phyloP scores from a whole-genome alignment of 37 sponge, comb jelly and placozoan genomes.

The Cliona cf. orientalis region DNA sequence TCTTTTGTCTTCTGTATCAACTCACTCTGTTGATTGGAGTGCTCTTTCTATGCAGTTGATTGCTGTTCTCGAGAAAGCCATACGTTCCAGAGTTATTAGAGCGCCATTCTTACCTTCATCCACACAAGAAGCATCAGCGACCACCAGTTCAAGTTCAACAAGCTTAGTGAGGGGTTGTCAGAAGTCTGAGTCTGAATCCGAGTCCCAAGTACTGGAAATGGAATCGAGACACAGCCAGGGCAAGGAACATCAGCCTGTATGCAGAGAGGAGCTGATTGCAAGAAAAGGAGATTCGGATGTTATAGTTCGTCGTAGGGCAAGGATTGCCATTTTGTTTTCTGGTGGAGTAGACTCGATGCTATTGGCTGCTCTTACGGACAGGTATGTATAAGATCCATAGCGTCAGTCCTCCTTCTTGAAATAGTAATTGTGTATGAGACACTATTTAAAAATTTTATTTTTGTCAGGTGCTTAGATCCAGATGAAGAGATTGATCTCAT shows the following conservation, averaged over 20 bases:
- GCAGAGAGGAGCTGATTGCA: no score
- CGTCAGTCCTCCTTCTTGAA: not conserved
- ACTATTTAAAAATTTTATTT: not conserved
- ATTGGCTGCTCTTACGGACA: conserved; percentile 90
- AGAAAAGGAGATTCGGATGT: not conserved
- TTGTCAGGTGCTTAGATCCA: conserved; percentile 63
- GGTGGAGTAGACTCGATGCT: conserved; percentile 97
- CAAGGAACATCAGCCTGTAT: no score
- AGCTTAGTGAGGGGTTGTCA: no score
- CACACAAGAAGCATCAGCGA: no score
- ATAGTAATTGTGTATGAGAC: not conserved
- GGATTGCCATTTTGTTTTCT: conserved; percentile 89
- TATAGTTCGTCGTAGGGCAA: conserved; percentile 42
- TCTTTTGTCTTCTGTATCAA: not conserved
- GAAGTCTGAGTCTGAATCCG: no score
- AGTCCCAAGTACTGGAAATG: no score
- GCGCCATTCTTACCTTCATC: conserved; percentile 24
- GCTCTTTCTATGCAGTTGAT: conserved; percentile 25
- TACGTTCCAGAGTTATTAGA: conserved; percentile 34
- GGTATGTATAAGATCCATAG: conserved; percentile 38
- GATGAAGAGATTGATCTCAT: conserved; percentile 91
- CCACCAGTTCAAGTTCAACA: no score
- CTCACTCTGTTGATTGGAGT: not conserved
- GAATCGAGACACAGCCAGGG: no score
- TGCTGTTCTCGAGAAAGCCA: conserved; percentile 63